Evolutionary conservation across 1,140 invertebrate species (phyloP), one percentile per base, ranked within the genome.

Genomic region (Drosophila simulans): DNA sequence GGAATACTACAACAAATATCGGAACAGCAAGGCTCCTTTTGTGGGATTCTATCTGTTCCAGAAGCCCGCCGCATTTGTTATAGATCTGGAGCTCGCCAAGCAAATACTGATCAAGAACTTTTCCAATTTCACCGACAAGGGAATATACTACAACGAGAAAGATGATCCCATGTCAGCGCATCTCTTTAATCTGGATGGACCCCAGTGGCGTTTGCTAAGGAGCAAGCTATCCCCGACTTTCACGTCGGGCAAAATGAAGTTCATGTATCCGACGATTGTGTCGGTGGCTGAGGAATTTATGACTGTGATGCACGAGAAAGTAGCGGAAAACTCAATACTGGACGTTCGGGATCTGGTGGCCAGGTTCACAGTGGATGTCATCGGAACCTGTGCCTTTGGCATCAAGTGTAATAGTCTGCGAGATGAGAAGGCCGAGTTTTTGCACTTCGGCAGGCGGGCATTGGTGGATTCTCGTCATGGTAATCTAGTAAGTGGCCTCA

Each of bases 361-460:
- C 4, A 51, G 90, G 22, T 93, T 85, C n/a, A 92, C 91, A 0
- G 82, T 83, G 1, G 92, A 92, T 58, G 79, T 91, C 0, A 95
- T 95, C 13, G 94, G 94, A 0, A 94, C 93, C 25, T 94, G 94
- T 20, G 95, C 94, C 3, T 95, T 95, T 77, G 95, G 95, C 1
- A 93, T 95, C 3, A 92, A 95, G 34, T 94, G 94, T 65, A 94
- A 94, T 55, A 93, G 94, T 53, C 40, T 90, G 5, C 66, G 78
- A 3, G 92, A 94, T 68, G 89, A 93, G 0, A 90, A 94, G 11
- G 92, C 93, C 0, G 93, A 94, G 74, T 95, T 95, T 17, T 37
- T 74, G 20, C 1, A 40, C 1, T 42, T 55, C 5, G 71, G 71
- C 1, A 48, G 15, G 74, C 27, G 70, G 93, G 1, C 79, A 93